Evolutionary conservation across 2,113 vertebrate genomes (phyloP).

Genomic region (Geococcyx californianus): DNA sequence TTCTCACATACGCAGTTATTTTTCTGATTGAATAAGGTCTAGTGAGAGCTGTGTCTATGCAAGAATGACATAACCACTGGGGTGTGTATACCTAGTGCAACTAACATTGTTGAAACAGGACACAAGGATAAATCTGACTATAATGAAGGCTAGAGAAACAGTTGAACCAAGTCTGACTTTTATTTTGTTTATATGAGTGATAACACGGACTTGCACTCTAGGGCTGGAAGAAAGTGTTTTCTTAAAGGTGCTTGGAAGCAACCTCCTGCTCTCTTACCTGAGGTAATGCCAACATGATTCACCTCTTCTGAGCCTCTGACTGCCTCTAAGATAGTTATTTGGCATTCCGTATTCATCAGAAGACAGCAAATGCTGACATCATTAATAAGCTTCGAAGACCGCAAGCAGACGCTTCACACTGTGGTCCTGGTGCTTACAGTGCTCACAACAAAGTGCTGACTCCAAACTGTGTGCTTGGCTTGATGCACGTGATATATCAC

Average conservation of each 20-base stretch:
- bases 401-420: neutral
- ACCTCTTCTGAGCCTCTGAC: neutral
- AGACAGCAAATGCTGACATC: neutral
- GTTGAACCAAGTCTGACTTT: neutral
- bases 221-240: neutral
- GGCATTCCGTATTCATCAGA: constrained; percentile 6
- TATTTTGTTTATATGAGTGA: neutral
- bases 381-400: neutral
- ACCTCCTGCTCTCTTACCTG: neutral
- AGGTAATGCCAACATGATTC: neutral
- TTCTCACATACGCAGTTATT: neutral
- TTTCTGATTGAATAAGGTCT: neutral
- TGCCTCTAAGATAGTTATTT: neutral
- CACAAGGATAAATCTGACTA: neutral
- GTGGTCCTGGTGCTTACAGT: neutral
- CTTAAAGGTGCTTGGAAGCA: neutral
- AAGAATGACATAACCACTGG: neutral
- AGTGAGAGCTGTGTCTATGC: neutral
- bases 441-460: neutral
- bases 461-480: neutral
- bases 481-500: neutral
- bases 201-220: neutral
- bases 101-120: neutral
- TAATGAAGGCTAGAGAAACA: neutral
- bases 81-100: neutral